Base-by-base conservation (phyloP, 1,140 invertebrate species). In the Paramacrobiotus metropolitanus region DNA sequence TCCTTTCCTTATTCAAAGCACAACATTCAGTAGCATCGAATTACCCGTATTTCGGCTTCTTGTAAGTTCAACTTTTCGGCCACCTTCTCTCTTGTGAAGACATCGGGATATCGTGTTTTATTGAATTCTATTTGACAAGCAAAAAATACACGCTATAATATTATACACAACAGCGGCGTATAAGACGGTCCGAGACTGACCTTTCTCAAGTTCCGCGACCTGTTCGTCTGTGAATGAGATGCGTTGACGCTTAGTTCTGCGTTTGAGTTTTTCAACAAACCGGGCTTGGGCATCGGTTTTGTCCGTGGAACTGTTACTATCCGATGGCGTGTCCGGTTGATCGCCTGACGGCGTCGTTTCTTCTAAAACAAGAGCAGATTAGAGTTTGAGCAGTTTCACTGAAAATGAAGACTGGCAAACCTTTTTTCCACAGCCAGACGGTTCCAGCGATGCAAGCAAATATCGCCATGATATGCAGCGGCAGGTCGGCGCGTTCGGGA, bases 191-290 rank as follows among this genome's bases (percentile, higher is more conserved):
- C 31, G 59, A n/a, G 2, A 67, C 70, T 73, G 75, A 96, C 94
- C 94, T 87, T 96, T 96, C 77, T 99, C 94, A 66, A 99, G 79
- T 70, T 87, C 91, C 74, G 99, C 95, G 68, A 99, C 95, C 76
- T 99, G 95, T 69, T 97, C 91, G 69, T 95, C 96, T 64, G 93
- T 96, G 76, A 99, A 99, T 29, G 92, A 96, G 15, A 95, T 99
- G 68, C 95, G 78, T 76, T 99, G 98, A 70, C 95, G 81, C 74
- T 99, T 95, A 44, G 98, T 77, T 77, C 99, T 99, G 68, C 93
- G 75, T 71, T 98, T 98, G n/a, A 95, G 79, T 65, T 87, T 78
- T n/a, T n/a, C n/a, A n/a, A n/a, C n/a, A 29, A 94, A 71, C 65
- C 88, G 78, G 66, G 88, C 82, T 70, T 90, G 86, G 20, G 86